Evolutionary conservation across 2,797 vertebrate species (phyloP), one percentile per base, ranked within the genome.

Genomic region (Balearica regulorum): DNA sequence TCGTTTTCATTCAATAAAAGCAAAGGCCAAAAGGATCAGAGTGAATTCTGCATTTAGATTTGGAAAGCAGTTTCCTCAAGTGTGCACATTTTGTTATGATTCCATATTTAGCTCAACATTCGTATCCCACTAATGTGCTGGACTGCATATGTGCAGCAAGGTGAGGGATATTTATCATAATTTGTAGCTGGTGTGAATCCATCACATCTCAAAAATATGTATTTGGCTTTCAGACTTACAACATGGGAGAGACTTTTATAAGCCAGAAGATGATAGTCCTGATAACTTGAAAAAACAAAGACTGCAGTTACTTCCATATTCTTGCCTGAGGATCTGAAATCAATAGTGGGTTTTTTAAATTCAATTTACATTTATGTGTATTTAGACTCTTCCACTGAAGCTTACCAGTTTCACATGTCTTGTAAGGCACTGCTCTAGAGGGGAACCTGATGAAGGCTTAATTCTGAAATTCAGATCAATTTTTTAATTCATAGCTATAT

Each of bases 271-370:
- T 90, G 57, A 88, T 51, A 62, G 29, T 18, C 53, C 54, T 75
- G 95, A 96, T 96, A 94, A 93, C 78, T 41, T 43, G 49, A 49
- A 82, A 96, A 96, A 95, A 88, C 86, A 93, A 95, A 97, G 71
- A 57, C 31, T 86, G 35, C 51, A 93, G 73, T 96, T 95, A 90
- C 69, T 95, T 93, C 89, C 75, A 83, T 82, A 72, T 62, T 78
- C 79, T 94, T 90, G 95, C 94, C 96, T 26, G 57, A 90, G 92
- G 96, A 94, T 86, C 93, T 97, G 95, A 96, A 97, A 95, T 97
- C 82, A 92, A 97, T 93, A 94, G 51, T 77, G 79, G 6, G 73
- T 31, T n/a, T 93, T 90, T 51, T 10, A 87, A 83, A 96, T 89
- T 87, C 58, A 86, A 46, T 97, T 97, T 98, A 96, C 55, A 7